Evolutionary conservation across 2,888 invertebrate genomes (phyloP), one percentile per base, ranked within the genome.

Genomic region (Plemyria rubiginata): DNA sequence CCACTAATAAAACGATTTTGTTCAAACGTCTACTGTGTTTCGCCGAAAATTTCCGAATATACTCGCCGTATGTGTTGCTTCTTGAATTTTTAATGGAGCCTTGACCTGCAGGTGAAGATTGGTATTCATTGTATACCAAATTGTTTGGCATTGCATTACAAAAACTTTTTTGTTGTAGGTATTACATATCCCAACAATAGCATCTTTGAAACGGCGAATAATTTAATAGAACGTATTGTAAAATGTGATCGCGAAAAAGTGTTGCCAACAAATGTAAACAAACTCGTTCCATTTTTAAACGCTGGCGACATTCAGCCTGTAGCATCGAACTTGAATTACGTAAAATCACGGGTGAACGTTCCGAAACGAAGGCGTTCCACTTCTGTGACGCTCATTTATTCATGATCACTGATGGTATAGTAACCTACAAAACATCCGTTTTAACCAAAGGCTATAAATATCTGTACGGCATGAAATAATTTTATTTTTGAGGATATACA

Each of bases 341-440:
- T 66, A 70, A 71, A 65, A 66, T 53, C 52, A 58, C 66, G 75
- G 80, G 80, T 80, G 72, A 80, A 78, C 65, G 78, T 36, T 60
- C 74, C 71, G 70, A 68, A 73, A 72, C 70, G 57, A 54, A 71
- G 73, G 66, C 70, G 70, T 67, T 61, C 67, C 61, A 65, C 64
- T 70, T 70, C 62, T 61, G 54, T 50, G 62, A 46, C 60, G 59
- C 51, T 74, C 67, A 63, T 65, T 73, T 76, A 76, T 76, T 76
- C 74, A 79, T 72, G 72, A 72, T 59, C 49, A 51, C 54, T 58
- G 54, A 59, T 65, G 54, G 66, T 38, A 56, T 52, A 49, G 66
- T 38, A 55, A 54, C 52, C 59, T 54, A 62, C 62, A 54, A 11
- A 58, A 55, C 45, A 60, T 52, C 40, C 49, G 22, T 59, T 43